Base-by-base conservation (phyloP, 2,113 vertebrate genomes). In the Pollimyrus isidori region DNA sequence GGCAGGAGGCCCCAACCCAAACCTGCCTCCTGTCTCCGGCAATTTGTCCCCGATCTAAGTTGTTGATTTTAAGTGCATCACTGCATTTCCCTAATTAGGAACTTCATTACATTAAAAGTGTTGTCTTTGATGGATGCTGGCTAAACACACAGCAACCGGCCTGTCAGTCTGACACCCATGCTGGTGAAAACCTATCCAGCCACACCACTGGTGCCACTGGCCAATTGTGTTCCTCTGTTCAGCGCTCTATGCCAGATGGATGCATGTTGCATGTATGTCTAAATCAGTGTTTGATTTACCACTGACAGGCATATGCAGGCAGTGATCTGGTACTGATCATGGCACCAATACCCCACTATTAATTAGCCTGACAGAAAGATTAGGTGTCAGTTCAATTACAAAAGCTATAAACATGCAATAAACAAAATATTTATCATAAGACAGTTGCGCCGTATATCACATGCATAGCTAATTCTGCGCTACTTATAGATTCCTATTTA, bases 41-140 rank as follows among this genome's bases (percentile, higher is more conserved):
- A 91, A 93, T 92, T 91, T 13, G 80, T 90, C 94, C 94, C 93
- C 94, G 93, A 95, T 96, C 94, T 94, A 91, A 91, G 92, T 49
- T 93, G 91, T 91, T 92, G 92, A 89, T 91, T 91, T 91, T 93
- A 94, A 94, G 92, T 94, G 95, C 96, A 95, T 96, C 95, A 96
- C 95, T 94, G 96, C 94, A 96, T 97, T 97, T 97, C 94, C 95
- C 94, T 97, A 96, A 97, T 97, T 97, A 97, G 95, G 94, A 95
- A 94, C 94, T 96, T 94, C 94, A 94, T 93, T 94, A 95, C 95
- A 96, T 94, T 94, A 95, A 92, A 80, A 93, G 94, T 94, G 93
- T 91, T 26, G 91, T 88, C 90, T 94, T 91, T 93, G 94, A 94
- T 94, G 93, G 92, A 93, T 45, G 89, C 92, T 92, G 91, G 93